A percentile compares a stretch with the other conserved stretches of the same genome.
Evolutionary conservation across 2,888 invertebrate species (phyloP).

Genomic region (Rhyacophila evoluta): DNA sequence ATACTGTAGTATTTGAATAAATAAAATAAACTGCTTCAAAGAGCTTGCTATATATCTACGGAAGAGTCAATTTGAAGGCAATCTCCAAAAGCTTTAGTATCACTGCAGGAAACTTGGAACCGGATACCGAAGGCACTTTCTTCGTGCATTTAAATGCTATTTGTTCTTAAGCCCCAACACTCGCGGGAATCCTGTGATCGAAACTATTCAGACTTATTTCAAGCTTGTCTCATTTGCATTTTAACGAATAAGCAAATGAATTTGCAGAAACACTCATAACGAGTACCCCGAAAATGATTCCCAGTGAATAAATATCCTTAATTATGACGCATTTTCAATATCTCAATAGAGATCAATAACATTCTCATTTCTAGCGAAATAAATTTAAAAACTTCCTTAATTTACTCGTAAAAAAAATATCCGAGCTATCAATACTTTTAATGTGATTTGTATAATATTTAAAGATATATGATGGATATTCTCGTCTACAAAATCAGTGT

Average conservation of each 20-base stretch:
- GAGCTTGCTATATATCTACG: too few relatives aligned
- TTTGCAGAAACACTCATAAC: background rate
- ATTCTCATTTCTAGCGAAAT: too few relatives aligned
- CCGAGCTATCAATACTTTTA: too few relatives aligned
- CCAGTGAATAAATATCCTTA: background rate
- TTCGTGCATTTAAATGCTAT: constrained; percentile 30
- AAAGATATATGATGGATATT: too few relatives aligned
- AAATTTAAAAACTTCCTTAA: too few relatives aligned
- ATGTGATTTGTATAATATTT: too few relatives aligned
- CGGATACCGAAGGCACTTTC: constrained; percentile 23
- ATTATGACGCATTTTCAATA: background rate
- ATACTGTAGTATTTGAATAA: too few relatives aligned
- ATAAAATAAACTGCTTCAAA: too few relatives aligned
- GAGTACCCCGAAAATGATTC: background rate
- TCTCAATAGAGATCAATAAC: too few relatives aligned
- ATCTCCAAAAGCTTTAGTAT: background rate
- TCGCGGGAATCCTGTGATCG: background rate
- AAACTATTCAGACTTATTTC: constrained; percentile 18
- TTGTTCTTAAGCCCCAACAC: constrained; percentile 28
- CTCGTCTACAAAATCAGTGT: too few relatives aligned
- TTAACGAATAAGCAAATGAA: constrained; percentile 14
- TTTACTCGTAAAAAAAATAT: too few relatives aligned
- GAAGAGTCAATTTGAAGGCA: too few relatives aligned
- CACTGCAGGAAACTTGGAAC: background rate
- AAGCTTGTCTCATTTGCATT: constrained; percentile 7